Base-by-base conservation (phyloP, 1,140 invertebrate species). In the Diachasma alloeum region DNA sequence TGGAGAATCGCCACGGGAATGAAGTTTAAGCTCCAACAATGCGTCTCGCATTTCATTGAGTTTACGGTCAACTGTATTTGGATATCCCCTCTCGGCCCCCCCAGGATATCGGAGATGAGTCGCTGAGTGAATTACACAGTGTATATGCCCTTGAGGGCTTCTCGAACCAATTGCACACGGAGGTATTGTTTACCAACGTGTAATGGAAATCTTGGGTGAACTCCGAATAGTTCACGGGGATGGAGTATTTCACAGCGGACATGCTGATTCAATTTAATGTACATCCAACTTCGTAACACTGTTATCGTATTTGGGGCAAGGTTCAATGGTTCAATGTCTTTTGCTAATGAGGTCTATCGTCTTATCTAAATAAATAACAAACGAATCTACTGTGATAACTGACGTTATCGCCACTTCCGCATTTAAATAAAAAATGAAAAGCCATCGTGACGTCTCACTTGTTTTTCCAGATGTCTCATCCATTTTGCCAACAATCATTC, bases 31-130 rank as follows among this genome's bases (percentile, higher is more conserved):
- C 66, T 68, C n/a, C 17, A 56, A 36, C 31, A 73, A 74, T 37
- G 59, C 19, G 39, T 24, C 56, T 74, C 24, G 39, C 44, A 67
- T 74, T 74, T 74, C 72, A 74, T 66, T 22, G 59, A 44, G n/a
- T 44, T 63, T 74, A 19, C 42, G 11, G 19, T 31, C 59, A 63
- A 63, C 24, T 24, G 19, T 26, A 31, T 24, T 26, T 63, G 59
- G 59, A 63, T 56, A 56, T 24, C 13, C 24, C 59, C 59, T 6
- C 2, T 31, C 13, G 15, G 59, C 11, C 31, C 11, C 31, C 31
- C 2, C 2, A 31, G 31, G 59, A 63, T 31, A 26, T 63, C 19
- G 15, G n/a, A 17, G 4, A 26, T 63, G 59, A 63, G 24, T 63
- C 19, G 4, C 0, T 2, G 59, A 63, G 59, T 63, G 24, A 63